phyloP scores from a whole-genome alignment of 2,888 invertebrate species.

The Nemotelus pantherinus region DNA sequence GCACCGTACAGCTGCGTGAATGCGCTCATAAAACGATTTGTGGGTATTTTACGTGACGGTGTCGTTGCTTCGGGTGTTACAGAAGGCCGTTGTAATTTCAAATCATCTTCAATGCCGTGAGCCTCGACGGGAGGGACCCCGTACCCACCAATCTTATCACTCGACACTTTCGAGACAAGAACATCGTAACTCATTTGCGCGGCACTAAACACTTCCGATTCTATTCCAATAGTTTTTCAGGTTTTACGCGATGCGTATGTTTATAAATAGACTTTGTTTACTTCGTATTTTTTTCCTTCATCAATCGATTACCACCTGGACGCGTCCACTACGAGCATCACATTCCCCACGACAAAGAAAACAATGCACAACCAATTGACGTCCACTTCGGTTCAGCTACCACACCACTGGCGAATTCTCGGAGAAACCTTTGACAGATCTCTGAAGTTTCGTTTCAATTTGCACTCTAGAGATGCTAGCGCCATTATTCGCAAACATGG shows the following conservation, averaged over 20 bases:
- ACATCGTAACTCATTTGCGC: conserved; percentile 64
- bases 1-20: conserved; percentile 61
- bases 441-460: no score
- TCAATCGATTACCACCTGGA: conserved; percentile 22
- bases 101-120: conserved; percentile 57
- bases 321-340: not conserved
- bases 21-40: conserved; percentile 63
- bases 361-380: conserved; percentile 1
- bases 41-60: conserved; percentile 64
- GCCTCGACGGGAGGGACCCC: conserved; percentile 47
- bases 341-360: no score
- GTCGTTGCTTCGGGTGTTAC: conserved; percentile 54
- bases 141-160: conserved; percentile 59
- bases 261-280: not conserved
- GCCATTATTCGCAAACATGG: no score
- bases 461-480: no score
- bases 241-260: not conserved
- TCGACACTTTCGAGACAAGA: conserved; percentile 61
- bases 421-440: no score
- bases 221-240: not conserved
- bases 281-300: not conserved
- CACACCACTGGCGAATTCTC: no score
- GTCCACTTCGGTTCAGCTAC: no score
- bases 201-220: not conserved
- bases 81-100: conserved; percentile 43